Evolutionary conservation across 2,113 vertebrate species (phyloP).

Genomic region (Nerophis lumbriciformis): DNA sequence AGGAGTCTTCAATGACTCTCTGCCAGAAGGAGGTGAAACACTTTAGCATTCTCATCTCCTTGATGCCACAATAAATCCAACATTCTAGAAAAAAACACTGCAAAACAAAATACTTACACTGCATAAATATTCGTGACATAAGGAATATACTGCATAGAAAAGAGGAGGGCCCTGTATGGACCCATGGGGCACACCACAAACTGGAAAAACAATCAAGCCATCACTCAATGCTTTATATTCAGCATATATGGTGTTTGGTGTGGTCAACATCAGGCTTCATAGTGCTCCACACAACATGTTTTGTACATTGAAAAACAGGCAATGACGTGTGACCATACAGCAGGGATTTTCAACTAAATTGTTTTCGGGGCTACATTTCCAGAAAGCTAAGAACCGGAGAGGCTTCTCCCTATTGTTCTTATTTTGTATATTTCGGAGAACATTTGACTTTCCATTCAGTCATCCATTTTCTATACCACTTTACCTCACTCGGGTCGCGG

Average conservation of each 20-base stretch:
- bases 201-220: not conserved
- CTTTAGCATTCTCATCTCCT: not conserved
- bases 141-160: not conserved
- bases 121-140: not conserved
- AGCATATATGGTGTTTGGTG: not conserved
- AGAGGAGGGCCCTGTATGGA: not conserved
- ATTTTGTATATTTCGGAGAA: no score
- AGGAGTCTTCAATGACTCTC: conserved; percentile 85
- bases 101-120: not conserved
- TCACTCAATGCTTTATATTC: no score
- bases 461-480: no score
- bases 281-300: not conserved
- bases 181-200: not conserved
- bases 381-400: no score
- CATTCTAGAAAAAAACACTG: not conserved
- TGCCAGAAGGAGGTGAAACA: conserved; percentile 80
- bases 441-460: no score
- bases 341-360: no score
- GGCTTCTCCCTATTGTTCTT: no score
- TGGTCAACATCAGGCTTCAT: not conserved
- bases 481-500: no score
- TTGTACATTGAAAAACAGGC: no score
- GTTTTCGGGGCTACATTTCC: no score
- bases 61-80: conserved; percentile 5
- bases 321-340: no score